Evolutionary conservation across 2,888 invertebrate genomes (phyloP).

Genomic region (Tenthredo notha): DNA sequence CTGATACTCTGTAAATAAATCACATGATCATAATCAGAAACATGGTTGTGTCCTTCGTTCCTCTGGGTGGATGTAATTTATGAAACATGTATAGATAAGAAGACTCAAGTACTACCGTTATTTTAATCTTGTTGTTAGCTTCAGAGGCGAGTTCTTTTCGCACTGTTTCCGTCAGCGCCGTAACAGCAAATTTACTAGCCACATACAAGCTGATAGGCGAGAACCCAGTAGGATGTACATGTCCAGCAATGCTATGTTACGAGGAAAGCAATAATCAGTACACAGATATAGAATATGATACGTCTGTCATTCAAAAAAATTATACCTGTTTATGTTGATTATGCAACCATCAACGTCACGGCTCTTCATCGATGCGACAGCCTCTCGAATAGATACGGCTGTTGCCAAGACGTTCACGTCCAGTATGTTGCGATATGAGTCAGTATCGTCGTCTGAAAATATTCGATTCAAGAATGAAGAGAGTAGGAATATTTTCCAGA

Average conservation of each 20-base stretch:
- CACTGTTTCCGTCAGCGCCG: constrained; percentile 78
- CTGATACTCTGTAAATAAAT: too few relatives aligned
- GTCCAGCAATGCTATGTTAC: constrained; percentile 64
- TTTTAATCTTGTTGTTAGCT: constrained; percentile 63
- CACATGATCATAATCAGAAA: too few relatives aligned
- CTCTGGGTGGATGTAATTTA: too few relatives aligned
- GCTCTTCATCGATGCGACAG: constrained; percentile 80
- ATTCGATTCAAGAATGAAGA: too few relatives aligned
- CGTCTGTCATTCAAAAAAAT: background rate
- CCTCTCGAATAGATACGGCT: constrained; percentile 81
- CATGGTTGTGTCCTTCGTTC: too few relatives aligned
- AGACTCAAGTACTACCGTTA: too few relatives aligned
- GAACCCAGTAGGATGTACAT: constrained; percentile 61
- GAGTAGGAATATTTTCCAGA: too few relatives aligned
- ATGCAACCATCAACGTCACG: constrained; percentile 81
- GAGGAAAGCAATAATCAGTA: constrained; percentile 72
- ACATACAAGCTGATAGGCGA: constrained; percentile 75
- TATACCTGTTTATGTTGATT: constrained; percentile 83
- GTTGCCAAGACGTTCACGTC: too few relatives aligned
- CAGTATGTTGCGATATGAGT: too few relatives aligned
- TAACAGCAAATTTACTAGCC: constrained; percentile 80
- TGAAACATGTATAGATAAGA: too few relatives aligned
- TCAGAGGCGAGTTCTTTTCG: constrained; percentile 77
- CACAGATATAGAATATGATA: background rate
- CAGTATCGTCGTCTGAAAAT: too few relatives aligned